phyloP scores from a whole-genome alignment of 2,113 vertebrate species.

The Corythaixoides concolor region DNA sequence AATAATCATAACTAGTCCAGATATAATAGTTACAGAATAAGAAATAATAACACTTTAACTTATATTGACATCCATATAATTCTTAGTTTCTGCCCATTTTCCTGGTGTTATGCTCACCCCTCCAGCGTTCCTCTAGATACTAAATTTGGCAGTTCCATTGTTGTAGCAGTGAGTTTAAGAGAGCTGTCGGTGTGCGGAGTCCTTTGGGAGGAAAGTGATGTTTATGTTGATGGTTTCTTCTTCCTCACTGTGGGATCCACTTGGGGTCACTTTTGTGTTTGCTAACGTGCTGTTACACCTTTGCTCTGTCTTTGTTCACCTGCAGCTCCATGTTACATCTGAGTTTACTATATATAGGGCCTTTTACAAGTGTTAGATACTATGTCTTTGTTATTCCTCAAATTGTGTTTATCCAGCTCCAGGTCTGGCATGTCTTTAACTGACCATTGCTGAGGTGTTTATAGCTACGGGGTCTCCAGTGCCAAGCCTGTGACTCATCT shows the following conservation, averaged over 20 bases:
- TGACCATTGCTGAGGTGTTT: too few relatives aligned
- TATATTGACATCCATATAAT: background rate
- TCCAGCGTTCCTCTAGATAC: background rate
- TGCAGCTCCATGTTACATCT: background rate
- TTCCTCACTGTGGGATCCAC: background rate
- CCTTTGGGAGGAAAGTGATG: background rate
- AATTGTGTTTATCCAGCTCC: background rate
- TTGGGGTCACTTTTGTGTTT: background rate
- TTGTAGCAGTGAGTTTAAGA: background rate
- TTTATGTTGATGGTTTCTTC: background rate
- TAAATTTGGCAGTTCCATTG: background rate
- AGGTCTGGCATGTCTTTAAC: background rate
- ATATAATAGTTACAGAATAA: background rate
- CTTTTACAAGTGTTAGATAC: background rate
- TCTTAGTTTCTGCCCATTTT: background rate
- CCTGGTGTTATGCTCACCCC: background rate
- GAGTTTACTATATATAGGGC: background rate
- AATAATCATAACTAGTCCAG: background rate
- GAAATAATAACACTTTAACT: background rate
- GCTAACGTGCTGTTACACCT: background rate
- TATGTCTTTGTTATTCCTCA: background rate
- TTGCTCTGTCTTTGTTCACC: background rate
- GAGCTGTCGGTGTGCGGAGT: rapidly evolving
- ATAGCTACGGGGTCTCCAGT: too few relatives aligned
- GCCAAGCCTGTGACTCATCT: too few relatives aligned